phyloP scores from a whole-genome alignment of 2,888 invertebrate genomes.

The Euclidia mi region DNA sequence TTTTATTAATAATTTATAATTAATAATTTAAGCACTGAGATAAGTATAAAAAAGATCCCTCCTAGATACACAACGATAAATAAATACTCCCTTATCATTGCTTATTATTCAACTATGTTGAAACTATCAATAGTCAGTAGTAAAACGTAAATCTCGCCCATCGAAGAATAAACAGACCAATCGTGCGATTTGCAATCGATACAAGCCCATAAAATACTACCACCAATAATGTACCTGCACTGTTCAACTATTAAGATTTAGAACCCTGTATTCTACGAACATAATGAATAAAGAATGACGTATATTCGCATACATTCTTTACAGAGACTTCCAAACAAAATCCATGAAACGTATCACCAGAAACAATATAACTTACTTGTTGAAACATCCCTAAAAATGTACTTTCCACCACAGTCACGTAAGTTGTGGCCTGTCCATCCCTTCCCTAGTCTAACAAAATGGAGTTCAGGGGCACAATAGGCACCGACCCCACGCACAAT shows the following conservation, averaged over 20 bases:
- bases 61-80: no score
- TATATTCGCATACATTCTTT: neutral
- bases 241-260: neutral
- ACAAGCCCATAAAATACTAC: neutral
- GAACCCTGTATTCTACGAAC: neutral
- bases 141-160: no score
- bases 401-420: constrained; percentile 38
- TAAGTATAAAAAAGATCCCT: no score
- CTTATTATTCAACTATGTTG: no score
- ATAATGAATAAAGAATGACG: neutral
- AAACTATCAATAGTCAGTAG: no score
- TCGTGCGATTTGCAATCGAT: neutral
- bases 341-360: constrained; percentile 18
- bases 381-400: constrained; percentile 37
- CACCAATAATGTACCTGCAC: neutral
- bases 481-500: constrained; percentile 14
- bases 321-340: neutral
- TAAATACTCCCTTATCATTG: no score
- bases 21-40: no score
- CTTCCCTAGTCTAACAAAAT: constrained; percentile 36
- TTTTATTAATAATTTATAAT: no score
- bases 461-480: constrained; percentile 16
- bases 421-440: constrained; percentile 22
- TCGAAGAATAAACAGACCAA: no score
- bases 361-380: constrained; percentile 29